Base-by-base conservation (phyloP, 2,797 vertebrate species). In the Merluccius polli region DNA sequence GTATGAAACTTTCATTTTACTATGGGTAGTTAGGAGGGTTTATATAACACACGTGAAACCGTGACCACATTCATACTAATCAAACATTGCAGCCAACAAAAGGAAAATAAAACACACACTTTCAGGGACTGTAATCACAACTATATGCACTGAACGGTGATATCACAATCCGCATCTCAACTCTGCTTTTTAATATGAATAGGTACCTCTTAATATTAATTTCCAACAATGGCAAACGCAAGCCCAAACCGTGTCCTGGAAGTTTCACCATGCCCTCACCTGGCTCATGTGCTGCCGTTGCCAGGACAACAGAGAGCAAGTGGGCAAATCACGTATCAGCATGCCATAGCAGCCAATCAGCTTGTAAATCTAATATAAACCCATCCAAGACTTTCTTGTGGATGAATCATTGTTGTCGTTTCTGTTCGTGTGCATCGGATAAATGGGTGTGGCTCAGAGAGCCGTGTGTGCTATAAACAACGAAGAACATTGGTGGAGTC, bases 311-410 rank as follows among this genome's bases (percentile, higher is more conserved):
- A 92, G 89, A 86, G 85, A 80, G 83, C 78, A 63, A 85, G 80
- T 81, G 82, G 80, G 85, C 82, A 79, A 81, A 81, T 75, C 78
- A 83, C 27, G 44, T 85, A 78, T 84, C 83, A 75, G 72, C 69
- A 83, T 89, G 85, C 90, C 90, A 78, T 90, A 85, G 89, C 87
- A 91, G 90, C 91, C 92, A 90, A 92, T 89, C 91, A 85, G 83
- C 82, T 86, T 89, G 38, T 80, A 85, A 82, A 79, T 80, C 80
- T 44, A 9, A 31, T 21, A 74, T 70, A 0, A 44, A 87, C 90
- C 92, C 91, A 91, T 92, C 86, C 76, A 77, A 75, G 75, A 71
- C 75, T 30, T 48, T 73, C 75, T 74, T 78, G 83, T 75, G 30
- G 78, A 85, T 84, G 84, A 86, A 87, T 86, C 84, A 79, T 82